phyloP scores from a whole-genome alignment of 1,140 invertebrate genomes.

The Lordiphosa stackelbergi region DNA sequence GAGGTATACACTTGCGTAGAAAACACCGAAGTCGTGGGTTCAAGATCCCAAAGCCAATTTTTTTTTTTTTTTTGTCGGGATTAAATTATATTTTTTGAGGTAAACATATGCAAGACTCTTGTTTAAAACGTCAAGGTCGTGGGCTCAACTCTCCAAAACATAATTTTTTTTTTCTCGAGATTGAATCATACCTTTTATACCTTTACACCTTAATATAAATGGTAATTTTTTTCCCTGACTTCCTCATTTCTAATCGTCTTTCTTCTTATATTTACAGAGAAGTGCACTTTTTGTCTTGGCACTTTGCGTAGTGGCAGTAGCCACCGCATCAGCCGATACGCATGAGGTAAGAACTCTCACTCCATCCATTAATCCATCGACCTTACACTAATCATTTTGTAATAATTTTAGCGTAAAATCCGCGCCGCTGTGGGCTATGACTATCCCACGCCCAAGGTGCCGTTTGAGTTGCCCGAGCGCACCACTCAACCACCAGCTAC shows the following conservation, averaged over 20 bases:
- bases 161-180: too few relatives aligned
- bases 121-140: too few relatives aligned
- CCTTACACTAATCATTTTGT: background rate
- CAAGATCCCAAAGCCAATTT: too few relatives aligned
- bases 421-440: constrained; percentile 65
- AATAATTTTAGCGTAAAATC: constrained; percentile 49
- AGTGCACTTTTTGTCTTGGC: constrained; percentile 71
- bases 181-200: too few relatives aligned
- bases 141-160: too few relatives aligned
- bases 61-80: too few relatives aligned
- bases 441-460: constrained; percentile 61
- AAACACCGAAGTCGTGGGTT: too few relatives aligned
- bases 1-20: too few relatives aligned
- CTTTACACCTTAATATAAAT: too few relatives aligned
- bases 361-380: background rate
- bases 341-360: constrained; percentile 58
- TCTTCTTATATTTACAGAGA: constrained; percentile 53
- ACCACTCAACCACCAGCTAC: constrained; percentile 45
- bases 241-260: constrained; percentile 1
- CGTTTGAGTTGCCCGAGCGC: constrained; percentile 58
- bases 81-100: too few relatives aligned
- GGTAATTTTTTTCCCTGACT: too few relatives aligned
- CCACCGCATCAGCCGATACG: constrained; percentile 57
- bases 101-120: too few relatives aligned
- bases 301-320: constrained; percentile 69